phyloP scores from a whole-genome alignment of 2,113 vertebrate genomes.

The Puntigrus tetrazona region DNA sequence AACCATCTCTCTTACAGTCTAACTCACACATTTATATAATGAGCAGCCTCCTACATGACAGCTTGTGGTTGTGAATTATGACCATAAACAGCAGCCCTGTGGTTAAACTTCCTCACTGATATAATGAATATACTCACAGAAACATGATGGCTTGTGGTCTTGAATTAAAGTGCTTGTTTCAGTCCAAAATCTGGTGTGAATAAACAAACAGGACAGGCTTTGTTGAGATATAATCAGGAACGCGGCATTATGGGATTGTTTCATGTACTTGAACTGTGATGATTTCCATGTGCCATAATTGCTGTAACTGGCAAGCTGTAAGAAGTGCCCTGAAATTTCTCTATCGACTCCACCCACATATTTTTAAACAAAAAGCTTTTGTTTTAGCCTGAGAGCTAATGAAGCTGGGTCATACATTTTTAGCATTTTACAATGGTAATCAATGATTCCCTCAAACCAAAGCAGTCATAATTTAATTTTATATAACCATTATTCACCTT shows the following conservation, averaged over 20 bases:
- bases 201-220: slow-evolving; percentile 33
- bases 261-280: slow-evolving; percentile 12
- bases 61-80: slow-evolving; percentile 55
- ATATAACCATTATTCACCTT: neutral
- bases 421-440: neutral
- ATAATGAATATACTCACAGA: slow-evolving; percentile 55
- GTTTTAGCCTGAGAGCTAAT: slow-evolving; percentile 5
- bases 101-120: slow-evolving; percentile 56
- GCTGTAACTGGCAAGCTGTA: slow-evolving; percentile 19
- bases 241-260: neutral
- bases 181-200: slow-evolving; percentile 38
- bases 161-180: slow-evolving; percentile 40
- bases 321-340: slow-evolving; percentile 19
- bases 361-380: slow-evolving; percentile 11
- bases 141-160: slow-evolving; percentile 47
- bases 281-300: slow-evolving; percentile 25
- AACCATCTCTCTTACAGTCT: slow-evolving; percentile 52
- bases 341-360: slow-evolving; percentile 24
- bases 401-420: neutral
- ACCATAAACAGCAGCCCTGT: slow-evolving; percentile 46
- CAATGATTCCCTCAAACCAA: neutral
- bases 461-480: neutral
- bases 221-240: slow-evolving; percentile 33
- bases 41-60: slow-evolving; percentile 53
- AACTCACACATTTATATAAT: slow-evolving; percentile 56